Evolutionary conservation across 2,888 invertebrate genomes (phyloP).

Genomic region (Diogma glabrata): DNA sequence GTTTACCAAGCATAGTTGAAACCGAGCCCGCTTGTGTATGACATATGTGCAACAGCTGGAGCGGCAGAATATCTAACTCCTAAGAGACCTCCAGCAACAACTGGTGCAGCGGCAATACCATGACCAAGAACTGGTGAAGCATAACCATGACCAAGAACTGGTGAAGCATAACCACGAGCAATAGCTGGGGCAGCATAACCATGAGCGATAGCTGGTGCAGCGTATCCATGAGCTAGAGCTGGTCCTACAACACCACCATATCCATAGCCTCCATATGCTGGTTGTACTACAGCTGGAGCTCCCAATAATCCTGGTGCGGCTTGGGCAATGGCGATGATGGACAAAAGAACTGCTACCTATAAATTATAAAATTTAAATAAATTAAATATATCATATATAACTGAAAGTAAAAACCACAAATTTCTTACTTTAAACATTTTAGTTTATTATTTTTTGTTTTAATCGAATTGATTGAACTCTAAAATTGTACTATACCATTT

Average conservation of each 20-base stretch:
- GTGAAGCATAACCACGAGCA: slow-evolving; percentile 14
- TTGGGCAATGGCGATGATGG: not conserved
- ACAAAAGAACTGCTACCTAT: too few relatives aligned
- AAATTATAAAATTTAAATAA: too few relatives aligned
- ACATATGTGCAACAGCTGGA: slow-evolving; percentile 50
- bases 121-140: too few relatives aligned
- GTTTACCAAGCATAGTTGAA: slow-evolving; percentile 45
- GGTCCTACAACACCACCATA: slow-evolving; percentile 24
- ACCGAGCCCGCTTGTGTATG: slow-evolving; percentile 45
- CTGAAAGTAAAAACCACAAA: too few relatives aligned
- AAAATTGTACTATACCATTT: too few relatives aligned
- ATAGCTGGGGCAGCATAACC: slow-evolving; percentile 25
- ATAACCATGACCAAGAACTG: too few relatives aligned
- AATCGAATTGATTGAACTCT: too few relatives aligned
- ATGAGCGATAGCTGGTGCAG: slow-evolving; percentile 17
- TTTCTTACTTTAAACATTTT: too few relatives aligned
- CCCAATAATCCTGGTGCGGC: not conserved
- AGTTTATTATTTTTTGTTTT: too few relatives aligned
- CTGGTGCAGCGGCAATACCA: slow-evolving; percentile 18
- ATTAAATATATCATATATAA: too few relatives aligned
- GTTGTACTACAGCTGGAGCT: too few relatives aligned
- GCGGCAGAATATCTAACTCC: slow-evolving; percentile 49
- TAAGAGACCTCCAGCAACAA: too few relatives aligned
- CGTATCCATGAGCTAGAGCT: slow-evolving; percentile 27
- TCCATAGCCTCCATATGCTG: not conserved